phyloP scores from a whole-genome alignment of 2,797 vertebrate genomes.

The Zalophus californianus region DNA sequence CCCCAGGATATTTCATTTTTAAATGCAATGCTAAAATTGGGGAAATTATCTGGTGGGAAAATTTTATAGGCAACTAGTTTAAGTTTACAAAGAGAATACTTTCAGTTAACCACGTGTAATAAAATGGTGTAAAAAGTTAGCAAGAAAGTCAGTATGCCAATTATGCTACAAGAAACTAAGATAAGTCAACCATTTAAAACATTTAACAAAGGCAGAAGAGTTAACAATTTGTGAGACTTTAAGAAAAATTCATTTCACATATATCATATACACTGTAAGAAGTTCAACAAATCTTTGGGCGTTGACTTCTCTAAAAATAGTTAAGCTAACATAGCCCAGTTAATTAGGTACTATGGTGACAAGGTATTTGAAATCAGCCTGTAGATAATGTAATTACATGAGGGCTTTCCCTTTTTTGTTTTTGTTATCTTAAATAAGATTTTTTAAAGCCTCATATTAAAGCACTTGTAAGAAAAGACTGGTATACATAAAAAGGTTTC shows the following conservation, averaged over 20 bases:
- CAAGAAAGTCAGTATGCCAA: neutral
- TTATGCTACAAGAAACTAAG: neutral
- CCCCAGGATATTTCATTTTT: neutral
- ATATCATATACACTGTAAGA: neutral
- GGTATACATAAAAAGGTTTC: neutral
- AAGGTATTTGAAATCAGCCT: slow-evolving; percentile 21
- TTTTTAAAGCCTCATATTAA: neutral
- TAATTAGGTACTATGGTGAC: neutral
- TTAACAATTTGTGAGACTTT: neutral
- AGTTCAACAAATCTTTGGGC: neutral
- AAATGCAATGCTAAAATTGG: neutral
- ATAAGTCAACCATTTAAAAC: slow-evolving; percentile 20
- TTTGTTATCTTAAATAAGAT: slow-evolving; percentile 16
- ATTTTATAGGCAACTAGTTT: neutral
- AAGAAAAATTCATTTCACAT: slow-evolving; percentile 10
- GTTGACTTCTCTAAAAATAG: neutral
- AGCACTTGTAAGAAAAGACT: neutral
- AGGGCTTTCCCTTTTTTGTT: neutral
- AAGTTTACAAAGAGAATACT: slow-evolving; percentile 35
- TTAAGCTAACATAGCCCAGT: neutral
- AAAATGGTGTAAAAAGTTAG: neutral
- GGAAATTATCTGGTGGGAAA: neutral
- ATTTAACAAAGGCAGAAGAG: neutral
- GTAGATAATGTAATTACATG: neutral
- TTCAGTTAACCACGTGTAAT: slow-evolving; percentile 18